Percentiles rank a stretch among this genome's conserved stretches.
These are phyloP conservation scores for Balanococcus diminutus DNA, from an alignment of 2,888 invertebrate species.

Conservation along the genomic window DNA sequence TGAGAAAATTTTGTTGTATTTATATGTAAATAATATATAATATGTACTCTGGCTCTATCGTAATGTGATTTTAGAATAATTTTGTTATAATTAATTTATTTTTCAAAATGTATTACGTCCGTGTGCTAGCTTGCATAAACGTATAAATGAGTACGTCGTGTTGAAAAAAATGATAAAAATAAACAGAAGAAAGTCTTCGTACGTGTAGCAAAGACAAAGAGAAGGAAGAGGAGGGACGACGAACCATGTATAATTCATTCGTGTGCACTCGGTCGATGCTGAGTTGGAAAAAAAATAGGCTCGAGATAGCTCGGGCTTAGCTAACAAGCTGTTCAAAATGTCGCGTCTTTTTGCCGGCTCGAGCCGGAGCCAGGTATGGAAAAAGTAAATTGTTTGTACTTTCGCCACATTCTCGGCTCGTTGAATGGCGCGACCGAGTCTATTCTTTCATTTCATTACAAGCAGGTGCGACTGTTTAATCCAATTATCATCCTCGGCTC, in stretches of 20 bases:
- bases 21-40: background rate
- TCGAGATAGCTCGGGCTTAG: background rate
- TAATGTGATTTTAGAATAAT: conserved; percentile 31
- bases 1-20: background rate
- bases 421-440: background rate
- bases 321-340: conserved; percentile 14
- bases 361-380: background rate
- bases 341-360: background rate
- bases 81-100: background rate
- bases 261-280: background rate
- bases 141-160: background rate
- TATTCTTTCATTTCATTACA: conserved; percentile 27
- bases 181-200: background rate
- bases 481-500: background rate
- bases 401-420: conserved; percentile 5
- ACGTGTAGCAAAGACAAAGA: background rate
- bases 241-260: background rate
- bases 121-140: background rate
- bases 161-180: no score
- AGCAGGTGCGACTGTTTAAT: conserved; percentile 27
- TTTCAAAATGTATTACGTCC: background rate
- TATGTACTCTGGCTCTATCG: background rate
- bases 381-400: background rate
- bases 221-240: background rate
- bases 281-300: background rate